A percentile compares a stretch with the other conserved stretches of the same genome.
These are phyloP conservation scores for Euleptes europaea DNA, from an alignment of 2,113 vertebrate genomes.

Conservation along the genomic window DNA sequence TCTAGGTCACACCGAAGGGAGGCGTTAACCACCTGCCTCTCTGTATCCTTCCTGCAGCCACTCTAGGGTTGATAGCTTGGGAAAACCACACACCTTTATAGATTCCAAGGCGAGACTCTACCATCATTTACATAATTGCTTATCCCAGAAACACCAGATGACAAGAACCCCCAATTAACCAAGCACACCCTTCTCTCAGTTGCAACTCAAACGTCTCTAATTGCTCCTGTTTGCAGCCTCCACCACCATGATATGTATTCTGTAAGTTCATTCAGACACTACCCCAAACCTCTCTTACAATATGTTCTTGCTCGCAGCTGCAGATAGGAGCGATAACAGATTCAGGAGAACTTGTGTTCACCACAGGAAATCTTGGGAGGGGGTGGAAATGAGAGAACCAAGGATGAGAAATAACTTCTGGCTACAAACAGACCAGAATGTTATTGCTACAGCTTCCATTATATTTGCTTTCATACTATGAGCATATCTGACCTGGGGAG, in stretches of 20 bases:
- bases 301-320: too few species aligned
- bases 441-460: too few species aligned
- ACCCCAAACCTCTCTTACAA: too few species aligned
- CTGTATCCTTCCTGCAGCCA: not conserved
- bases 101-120: not conserved
- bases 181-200: not conserved
- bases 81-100: not conserved
- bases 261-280: too few species aligned
- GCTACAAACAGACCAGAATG: too few species aligned
- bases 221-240: not conserved
- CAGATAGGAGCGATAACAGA: too few species aligned
- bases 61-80: not conserved
- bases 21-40: constrained; percentile 3
- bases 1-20: not conserved
- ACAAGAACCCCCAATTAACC: constrained; percentile 2
- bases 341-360: too few species aligned
- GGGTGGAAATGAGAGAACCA: too few species aligned
- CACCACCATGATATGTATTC: not conserved
- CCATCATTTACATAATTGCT: constrained; percentile 12
- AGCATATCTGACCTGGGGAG: not conserved
- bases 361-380: too few species aligned
- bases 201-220: not conserved
- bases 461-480: not conserved
- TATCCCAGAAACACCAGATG: constrained; percentile 4
- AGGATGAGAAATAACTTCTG: too few species aligned